Evolutionary conservation across 2,888 invertebrate genomes (phyloP), one percentile per base, ranked within the genome.

Genomic region (Lydus trimaculatus): DNA sequence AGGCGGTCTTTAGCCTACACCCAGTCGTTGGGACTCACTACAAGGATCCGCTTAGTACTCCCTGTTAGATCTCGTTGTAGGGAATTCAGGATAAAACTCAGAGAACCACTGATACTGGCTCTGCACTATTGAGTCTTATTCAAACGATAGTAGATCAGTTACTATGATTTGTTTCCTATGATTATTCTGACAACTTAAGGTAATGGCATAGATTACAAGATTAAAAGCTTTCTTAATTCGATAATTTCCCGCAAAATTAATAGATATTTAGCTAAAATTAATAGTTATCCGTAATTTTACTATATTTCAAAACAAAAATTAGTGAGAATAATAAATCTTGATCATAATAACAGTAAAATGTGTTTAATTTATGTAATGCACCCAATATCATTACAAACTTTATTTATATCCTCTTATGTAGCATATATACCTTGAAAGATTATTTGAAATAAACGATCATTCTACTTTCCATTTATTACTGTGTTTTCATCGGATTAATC

Each of bases 331-430:
- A 28, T 56, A 15, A n/a, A 13, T 56, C 56, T 56, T 25, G 56
- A 56, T 25, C 25, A 56, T 11, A 13, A 25, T 56, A 56, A 56
- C 25, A 25, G 56, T 56, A 56, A 15, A 56, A 25, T 23, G 56
- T 56, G 15, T 28, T 7, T 56, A 56, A 56, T 56, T 56, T 56
- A 56, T 56, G 6, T 56, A 56, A 28, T 56, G 56, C 13, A 56
- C 25, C n/a, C 7, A 56, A 7, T 28, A 56, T 56, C 28, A 15
- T 56, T 9, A 56, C 15, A 28, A 56, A 56, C 28, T 56, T 28
- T 56, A 56, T 56, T 56, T 56, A 56, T 56, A 23, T 52, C 13
- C 52, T 23, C 13, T 25, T 11, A n/a, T 43, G 17, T 20, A 20
- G 6, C 28, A 9, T 3, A 23, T 56, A 25, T 28, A 56, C 28